Base-by-base conservation (phyloP, 2,797 vertebrate species). In the Tapirus indicus region DNA sequence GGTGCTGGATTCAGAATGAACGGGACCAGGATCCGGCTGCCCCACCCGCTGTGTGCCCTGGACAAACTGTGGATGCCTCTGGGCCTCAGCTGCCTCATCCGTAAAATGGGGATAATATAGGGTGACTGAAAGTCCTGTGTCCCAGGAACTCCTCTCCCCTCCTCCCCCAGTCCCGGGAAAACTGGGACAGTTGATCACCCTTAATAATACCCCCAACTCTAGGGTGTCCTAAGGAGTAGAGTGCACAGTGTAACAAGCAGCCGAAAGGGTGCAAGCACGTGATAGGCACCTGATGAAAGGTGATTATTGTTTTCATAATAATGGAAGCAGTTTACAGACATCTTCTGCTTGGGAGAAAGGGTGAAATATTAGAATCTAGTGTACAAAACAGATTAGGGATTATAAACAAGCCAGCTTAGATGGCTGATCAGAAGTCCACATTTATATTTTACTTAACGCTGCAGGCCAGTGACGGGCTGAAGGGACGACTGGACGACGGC, bases 191-290 rank as follows among this genome's bases (percentile, higher is more conserved):
- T 21, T 0, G 0, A 7, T 72, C n/a, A 35, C 27, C 7, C 20
- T 25, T 32, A 79, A 12, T 47, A 11, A 68, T 5, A 3, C 25
- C 13, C 72, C 10, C 18, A 13, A 14, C 27, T 18, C 47, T 7
- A 8, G n/a, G 0, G 7, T 7, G 11, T 60, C 54, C 47, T 10
- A 2, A 66, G 17, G 27, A 25, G 6, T 3, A 32, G 85, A n/a
- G 60, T 4, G 1, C n/a, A 58, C 25, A 6, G 5, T 18, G 23
- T 14, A 6, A 0, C 4, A 10, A 17, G 5, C 2, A 4, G 35
- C 60, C 0, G 23, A 35, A 49, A 17, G 35, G 13, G 68, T 1
- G 4, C 79, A 3, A n/a, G 20, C 6, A 4, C 1, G 1, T 5
- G 66, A 29, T 1, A 29, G 52, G 52, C 21, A 0, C 13, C 3